Evolutionary conservation across 1,140 invertebrate species (phyloP).

Genomic region (Rhynchophorus ferrugineus): DNA sequence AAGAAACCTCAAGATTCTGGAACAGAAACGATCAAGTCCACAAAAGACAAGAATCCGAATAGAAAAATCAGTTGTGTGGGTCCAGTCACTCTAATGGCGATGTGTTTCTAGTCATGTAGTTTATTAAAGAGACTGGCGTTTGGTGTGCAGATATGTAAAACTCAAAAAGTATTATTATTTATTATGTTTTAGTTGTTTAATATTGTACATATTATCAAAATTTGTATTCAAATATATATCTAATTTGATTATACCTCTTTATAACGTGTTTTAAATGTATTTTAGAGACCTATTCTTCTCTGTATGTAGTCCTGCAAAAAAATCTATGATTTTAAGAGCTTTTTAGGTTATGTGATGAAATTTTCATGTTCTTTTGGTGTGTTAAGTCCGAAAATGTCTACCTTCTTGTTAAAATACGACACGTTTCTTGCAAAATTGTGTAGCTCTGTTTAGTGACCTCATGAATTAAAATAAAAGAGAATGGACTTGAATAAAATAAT

Average conservation of each 20-base stretch:
- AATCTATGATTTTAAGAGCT: not conserved
- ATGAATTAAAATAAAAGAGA: no score
- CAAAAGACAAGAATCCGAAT: conserved; percentile 1
- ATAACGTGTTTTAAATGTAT: not conserved
- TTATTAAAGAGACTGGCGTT: not conserved
- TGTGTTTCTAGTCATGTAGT: not conserved
- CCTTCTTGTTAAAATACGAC: no score
- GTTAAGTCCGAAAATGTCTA: no score
- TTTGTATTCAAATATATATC: not conserved
- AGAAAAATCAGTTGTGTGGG: conserved; percentile 1
- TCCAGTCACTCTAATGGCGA: not conserved
- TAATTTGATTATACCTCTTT: not conserved
- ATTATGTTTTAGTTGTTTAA: not conserved
- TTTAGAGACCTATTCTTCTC: no score
- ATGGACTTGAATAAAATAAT: no score
- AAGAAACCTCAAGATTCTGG: not conserved
- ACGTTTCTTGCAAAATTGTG: no score
- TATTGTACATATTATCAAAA: not conserved
- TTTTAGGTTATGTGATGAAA: no score
- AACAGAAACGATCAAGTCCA: not conserved
- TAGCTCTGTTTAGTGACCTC: no score
- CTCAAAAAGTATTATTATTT: not conserved
- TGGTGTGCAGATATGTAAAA: not conserved
- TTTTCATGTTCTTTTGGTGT: no score
- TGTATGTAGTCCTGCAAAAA: not conserved